Evolutionary conservation across 2,113 vertebrate genomes (phyloP).

Genomic region (Diadophis punctatus): DNA sequence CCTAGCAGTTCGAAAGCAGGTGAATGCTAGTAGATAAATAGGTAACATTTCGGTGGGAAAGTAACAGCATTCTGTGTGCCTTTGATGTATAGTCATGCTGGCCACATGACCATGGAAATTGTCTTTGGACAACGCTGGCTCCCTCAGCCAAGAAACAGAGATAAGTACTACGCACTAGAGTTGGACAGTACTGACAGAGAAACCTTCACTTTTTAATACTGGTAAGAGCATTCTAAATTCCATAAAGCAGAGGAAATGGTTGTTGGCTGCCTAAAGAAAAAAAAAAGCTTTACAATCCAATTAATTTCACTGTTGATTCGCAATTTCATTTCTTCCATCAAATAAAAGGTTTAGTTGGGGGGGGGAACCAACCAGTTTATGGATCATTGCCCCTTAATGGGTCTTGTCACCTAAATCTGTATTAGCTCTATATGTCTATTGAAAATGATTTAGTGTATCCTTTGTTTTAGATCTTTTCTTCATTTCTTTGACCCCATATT

Average conservation of each 20-base stretch:
- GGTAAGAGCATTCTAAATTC: neutral
- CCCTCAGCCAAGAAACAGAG: neutral
- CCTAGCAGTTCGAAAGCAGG: too few species aligned
- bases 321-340: constrained; percentile 9
- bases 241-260: constrained; percentile 1
- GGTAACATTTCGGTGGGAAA: neutral
- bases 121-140: neutral
- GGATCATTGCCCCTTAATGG: neutral
- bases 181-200: neutral
- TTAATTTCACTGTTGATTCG: constrained; percentile 30
- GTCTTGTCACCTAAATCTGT: neutral
- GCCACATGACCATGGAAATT: neutral
- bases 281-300: constrained; percentile 18
- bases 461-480: constrained; percentile 14
- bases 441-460: neutral
- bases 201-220: neutral
- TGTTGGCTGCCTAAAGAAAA: neutral
- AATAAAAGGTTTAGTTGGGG: neutral
- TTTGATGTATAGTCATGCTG: neutral
- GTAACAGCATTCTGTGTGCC: neutral
- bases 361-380: neutral
- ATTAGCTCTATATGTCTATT: neutral
- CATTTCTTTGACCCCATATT: neutral
- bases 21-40: neutral
- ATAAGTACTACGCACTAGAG: neutral